Conservation (phyloP, 2,113 vertebrate genomes). For the Lasiurus cinereus region DNA sequence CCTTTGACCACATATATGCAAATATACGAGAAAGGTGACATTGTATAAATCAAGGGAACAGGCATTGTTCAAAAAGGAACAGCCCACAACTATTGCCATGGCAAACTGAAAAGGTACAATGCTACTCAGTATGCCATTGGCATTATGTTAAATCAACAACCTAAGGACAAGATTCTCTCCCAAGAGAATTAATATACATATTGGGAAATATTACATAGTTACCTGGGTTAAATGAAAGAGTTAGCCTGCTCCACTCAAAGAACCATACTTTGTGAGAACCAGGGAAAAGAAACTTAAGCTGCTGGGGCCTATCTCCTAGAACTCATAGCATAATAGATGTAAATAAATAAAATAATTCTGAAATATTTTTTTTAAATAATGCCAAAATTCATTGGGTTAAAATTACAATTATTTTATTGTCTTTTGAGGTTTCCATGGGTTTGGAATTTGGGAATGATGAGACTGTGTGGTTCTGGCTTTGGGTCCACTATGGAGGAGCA, state of each 20-base stretch:
- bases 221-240: slow-evolving; percentile 93
- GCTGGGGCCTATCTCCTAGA: slow-evolving; percentile 94
- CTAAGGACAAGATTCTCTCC: slow-evolving; percentile 94
- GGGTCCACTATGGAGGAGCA: too few species aligned
- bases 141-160: slow-evolving; percentile 94
- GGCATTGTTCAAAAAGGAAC: slow-evolving; percentile 93
- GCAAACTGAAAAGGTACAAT: slow-evolving; percentile 93
- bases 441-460: neutral
- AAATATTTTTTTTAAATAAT: slow-evolving; percentile 44
- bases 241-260: slow-evolving; percentile 91
- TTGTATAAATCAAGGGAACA: slow-evolving; percentile 94
- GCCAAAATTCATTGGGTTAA: neutral
- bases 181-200: slow-evolving; percentile 91
- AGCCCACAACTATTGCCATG: slow-evolving; percentile 93
- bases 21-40: slow-evolving; percentile 95
- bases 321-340: slow-evolving; percentile 91
- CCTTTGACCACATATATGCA: slow-evolving; percentile 93
- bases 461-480: neutral
- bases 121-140: slow-evolving; percentile 92
- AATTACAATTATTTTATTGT: neutral
- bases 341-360: slow-evolving; percentile 85
- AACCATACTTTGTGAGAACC: slow-evolving; percentile 92
- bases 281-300: slow-evolving; percentile 92
- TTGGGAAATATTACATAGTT: slow-evolving; percentile 93
- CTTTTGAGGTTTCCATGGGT: neutral